These are phyloP conservation scores for Trimorus sp. DNA, from an alignment of 2,888 invertebrate species.

Conservation along the genomic window DNA sequence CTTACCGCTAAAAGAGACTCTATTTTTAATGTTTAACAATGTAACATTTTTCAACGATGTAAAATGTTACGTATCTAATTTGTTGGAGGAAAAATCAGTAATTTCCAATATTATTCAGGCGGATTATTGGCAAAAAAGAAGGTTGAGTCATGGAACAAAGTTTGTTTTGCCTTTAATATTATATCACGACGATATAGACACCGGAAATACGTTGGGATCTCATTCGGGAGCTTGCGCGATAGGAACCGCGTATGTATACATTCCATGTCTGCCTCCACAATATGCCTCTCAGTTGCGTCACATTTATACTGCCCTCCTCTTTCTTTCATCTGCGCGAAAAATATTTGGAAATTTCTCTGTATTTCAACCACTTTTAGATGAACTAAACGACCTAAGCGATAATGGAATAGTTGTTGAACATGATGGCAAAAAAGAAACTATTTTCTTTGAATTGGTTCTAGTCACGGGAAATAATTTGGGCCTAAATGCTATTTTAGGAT, in stretches of 20 bases:
- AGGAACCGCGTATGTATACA: slow-evolving; percentile 16
- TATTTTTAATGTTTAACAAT: slow-evolving; percentile 24
- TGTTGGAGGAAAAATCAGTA: slow-evolving; percentile 20
- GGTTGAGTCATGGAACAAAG: slow-evolving; percentile 12
- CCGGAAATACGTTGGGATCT: slow-evolving; percentile 17
- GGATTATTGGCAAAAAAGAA: slow-evolving; percentile 31
- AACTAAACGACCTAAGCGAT: too few relatives aligned
- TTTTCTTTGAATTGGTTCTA: too few relatives aligned
- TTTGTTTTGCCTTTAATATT: slow-evolving; percentile 23
- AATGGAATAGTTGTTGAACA: too few relatives aligned
- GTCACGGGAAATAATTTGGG: too few relatives aligned
- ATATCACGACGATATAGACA: too few relatives aligned
- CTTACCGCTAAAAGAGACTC: slow-evolving; percentile 25
- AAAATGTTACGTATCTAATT: slow-evolving; percentile 21
- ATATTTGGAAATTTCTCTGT: background rate
- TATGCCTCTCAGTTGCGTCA: slow-evolving; percentile 9
- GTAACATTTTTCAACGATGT: slow-evolving; percentile 16
- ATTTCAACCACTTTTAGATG: too few relatives aligned
- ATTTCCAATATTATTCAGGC: slow-evolving; percentile 29
- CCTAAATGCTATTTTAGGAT: too few relatives aligned
- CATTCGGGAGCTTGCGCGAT: slow-evolving; percentile 16
- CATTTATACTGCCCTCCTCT: background rate
- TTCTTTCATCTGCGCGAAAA: background rate
- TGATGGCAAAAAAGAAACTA: too few relatives aligned
- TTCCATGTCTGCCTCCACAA: slow-evolving; percentile 3